Base-by-base conservation (phyloP, 2,888 invertebrate species). In the Nomada ferruginata region DNA sequence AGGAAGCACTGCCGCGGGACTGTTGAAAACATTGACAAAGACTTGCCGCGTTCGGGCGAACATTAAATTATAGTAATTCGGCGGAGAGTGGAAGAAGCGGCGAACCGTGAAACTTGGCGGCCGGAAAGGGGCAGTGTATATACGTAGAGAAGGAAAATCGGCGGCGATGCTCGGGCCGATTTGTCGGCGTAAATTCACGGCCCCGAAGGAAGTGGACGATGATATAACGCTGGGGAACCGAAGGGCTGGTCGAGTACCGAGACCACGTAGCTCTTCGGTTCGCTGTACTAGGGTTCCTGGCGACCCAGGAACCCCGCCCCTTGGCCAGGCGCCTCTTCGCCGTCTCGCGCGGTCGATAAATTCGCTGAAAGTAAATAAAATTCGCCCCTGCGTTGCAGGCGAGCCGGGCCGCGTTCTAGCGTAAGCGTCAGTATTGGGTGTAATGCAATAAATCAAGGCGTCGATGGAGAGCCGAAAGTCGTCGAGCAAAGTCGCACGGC, bases 341-440 rank as follows among this genome's bases (percentile, higher is more conserved):
- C 73, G 71, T 65, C 79, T 57, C 72, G 64, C 80, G 76, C 82
- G 82, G 79, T 76, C 91, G 90, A 91, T 92, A 92, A 92, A 92
- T 92, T 91, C 90, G 86, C 88, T 89, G 86, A 91, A 92, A 92
- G 92, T 92, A 92, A 92, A 92, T 92, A 92, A 92, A 92, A 92
- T 91, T 92, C 89, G 79, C 87, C 86, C 87, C 83, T 82, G 81
- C 83, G 74, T 82, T 65, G 79, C 72, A 60, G n/a, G 53, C 68
- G 42, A 20, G 72, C 72, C 80, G 55, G 70, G 50, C 20, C 65
- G 36, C 73, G 75, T 13, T n/a, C 76, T 42, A 65, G 86, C 83
- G 83, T 89, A 83, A 83, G 82, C 82, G 88, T 86, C 86, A 87
- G 79, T 83, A 79, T 75, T 78, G 70, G 76, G 76, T 83, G 83